These are phyloP conservation scores for Larimichthys polyactis DNA, from an alignment of 2,113 vertebrate genomes.

Conservation along the genomic window DNA sequence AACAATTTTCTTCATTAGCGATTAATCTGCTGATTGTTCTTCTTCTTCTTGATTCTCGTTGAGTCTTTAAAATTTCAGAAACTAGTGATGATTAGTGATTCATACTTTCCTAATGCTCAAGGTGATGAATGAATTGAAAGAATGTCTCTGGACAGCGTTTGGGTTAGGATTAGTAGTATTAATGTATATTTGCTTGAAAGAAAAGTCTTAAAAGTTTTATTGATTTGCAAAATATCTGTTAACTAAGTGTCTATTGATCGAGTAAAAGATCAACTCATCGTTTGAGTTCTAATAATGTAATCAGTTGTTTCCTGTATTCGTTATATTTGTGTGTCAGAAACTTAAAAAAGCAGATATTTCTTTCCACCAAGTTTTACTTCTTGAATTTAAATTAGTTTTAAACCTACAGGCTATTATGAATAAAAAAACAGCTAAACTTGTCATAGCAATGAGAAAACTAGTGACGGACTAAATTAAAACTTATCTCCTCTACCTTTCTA, in stretches of 20 bases:
- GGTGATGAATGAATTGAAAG: neutral
- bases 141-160: neutral
- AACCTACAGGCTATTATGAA: neutral
- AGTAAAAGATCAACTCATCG: neutral
- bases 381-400: neutral
- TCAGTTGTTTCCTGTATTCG: neutral
- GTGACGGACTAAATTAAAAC: neutral
- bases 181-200: neutral
- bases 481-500: neutral
- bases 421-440: neutral
- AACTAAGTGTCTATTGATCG: neutral
- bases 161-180: too few species aligned
- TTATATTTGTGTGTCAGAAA: neutral
- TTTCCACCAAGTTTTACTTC: neutral
- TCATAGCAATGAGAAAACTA: neutral
- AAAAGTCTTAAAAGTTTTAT: too few species aligned
- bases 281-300: neutral
- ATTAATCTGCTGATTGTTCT: too few species aligned
- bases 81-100: neutral
- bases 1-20: too few species aligned
- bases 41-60: too few species aligned
- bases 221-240: neutral
- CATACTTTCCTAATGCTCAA: neutral
- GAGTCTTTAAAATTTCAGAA: neutral
- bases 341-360: constrained; percentile 3